These are phyloP conservation scores for Morone chrysops DNA, from an alignment of 2,113 vertebrate species.

Conservation along the genomic window DNA sequence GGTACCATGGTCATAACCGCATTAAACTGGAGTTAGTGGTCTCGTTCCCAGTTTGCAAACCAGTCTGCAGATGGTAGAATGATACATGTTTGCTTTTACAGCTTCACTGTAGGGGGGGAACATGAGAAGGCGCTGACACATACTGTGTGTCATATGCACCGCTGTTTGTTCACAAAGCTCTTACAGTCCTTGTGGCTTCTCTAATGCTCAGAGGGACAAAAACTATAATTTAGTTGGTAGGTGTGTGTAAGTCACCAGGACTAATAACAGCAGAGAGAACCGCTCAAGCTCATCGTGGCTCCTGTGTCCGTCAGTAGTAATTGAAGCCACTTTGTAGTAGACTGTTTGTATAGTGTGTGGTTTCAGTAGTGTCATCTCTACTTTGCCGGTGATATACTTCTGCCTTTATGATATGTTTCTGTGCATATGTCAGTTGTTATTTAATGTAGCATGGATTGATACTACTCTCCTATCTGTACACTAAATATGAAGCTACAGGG, in stretches of 20 bases:
- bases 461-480: no score
- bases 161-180: constrained; percentile 67
- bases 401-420: background rate
- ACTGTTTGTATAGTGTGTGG: constrained; percentile 15
- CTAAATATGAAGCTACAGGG: no score
- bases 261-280: constrained; percentile 42
- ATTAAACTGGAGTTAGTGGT: background rate
- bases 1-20: background rate
- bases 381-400: background rate
- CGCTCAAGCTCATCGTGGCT: constrained; percentile 15
- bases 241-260: constrained; percentile 27
- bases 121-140: constrained; percentile 66
- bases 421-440: background rate
- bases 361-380: constrained; percentile 15
- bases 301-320: constrained; percentile 25
- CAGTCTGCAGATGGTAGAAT: constrained; percentile 18
- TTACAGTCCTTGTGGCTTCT: constrained; percentile 17
- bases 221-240: constrained; percentile 59
- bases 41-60: background rate
- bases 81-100: constrained; percentile 36
- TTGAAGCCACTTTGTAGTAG: constrained; percentile 56
- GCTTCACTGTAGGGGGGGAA: constrained; percentile 47
- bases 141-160: constrained; percentile 34
- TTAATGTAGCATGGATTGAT: background rate
- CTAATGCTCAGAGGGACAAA: constrained; percentile 22